These are phyloP conservation scores for Hydrophis major DNA, from an alignment of 2,797 vertebrate genomes.

Conservation along the genomic window DNA sequence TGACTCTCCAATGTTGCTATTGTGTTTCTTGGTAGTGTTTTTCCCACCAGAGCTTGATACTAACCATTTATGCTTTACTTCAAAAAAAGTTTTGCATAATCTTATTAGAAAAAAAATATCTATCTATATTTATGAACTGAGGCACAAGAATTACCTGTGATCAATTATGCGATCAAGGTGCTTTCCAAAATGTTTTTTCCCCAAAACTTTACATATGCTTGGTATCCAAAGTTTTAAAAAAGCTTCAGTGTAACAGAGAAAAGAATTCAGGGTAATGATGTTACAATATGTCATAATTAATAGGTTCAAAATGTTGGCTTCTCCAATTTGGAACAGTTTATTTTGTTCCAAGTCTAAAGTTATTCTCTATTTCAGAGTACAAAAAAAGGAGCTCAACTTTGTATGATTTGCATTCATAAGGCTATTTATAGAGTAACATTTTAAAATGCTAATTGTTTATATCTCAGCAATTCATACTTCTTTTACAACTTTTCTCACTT, in stretches of 20 bases:
- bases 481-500: constrained; percentile 16
- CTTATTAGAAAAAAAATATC: not conserved
- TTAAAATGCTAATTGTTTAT: not conserved
- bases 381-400: not conserved
- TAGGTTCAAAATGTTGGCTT: not conserved
- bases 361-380: not conserved
- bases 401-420: not conserved
- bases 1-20: not conserved
- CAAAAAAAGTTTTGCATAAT: not conserved
- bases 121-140: not conserved
- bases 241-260: not conserved
- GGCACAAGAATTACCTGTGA: not conserved
- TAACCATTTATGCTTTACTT: not conserved
- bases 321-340: not conserved
- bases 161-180: not conserved
- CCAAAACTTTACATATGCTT: not conserved
- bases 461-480: not conserved
- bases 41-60: not conserved
- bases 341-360: not conserved
- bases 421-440: not conserved
- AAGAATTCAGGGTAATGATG: not conserved
- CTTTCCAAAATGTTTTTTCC: not conserved
- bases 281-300: not conserved
- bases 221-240: not conserved
- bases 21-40: not conserved